Conservation (phyloP, 2,888 invertebrate species). For the Drosophila crucigera region DNA sequence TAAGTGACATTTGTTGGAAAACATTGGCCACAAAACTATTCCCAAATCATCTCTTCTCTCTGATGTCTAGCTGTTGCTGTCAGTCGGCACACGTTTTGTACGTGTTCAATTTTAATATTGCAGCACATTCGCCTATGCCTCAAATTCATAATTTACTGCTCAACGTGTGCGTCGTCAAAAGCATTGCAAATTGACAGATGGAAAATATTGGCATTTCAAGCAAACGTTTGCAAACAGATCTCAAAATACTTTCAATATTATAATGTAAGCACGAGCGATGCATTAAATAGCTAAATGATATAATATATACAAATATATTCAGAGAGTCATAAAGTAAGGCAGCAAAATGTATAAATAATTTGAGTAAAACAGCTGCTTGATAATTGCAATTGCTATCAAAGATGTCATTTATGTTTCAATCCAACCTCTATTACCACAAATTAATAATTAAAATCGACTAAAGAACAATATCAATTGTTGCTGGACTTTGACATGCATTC, state of each 20-base stretch:
- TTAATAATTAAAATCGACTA: not conserved
- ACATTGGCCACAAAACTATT: conserved; percentile 30
- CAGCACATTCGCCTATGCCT: conserved; percentile 37
- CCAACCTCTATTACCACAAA: not conserved
- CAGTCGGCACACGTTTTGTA: conserved; percentile 49
- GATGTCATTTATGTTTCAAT: not conserved
- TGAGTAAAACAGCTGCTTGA: not conserved
- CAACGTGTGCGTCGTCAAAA: conserved; percentile 30
- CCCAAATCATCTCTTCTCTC: conserved; percentile 21
- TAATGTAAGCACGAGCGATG: conserved; percentile 15
- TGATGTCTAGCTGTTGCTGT: conserved; percentile 27
- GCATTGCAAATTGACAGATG: conserved; percentile 52
- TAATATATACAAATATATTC: not conserved
- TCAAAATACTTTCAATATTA: conserved; percentile 30
- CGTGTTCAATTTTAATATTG: conserved; percentile 70
- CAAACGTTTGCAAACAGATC: conserved; percentile 7
- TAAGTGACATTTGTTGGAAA: conserved; percentile 15
- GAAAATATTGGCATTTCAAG: conserved; percentile 44
- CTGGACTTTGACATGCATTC: no score
- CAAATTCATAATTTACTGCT: conserved; percentile 49
- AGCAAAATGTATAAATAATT: not conserved
- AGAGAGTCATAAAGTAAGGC: not conserved
- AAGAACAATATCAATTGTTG: not conserved
- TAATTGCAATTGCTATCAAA: not conserved
- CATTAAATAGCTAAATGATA: not conserved